Base-by-base conservation (phyloP, 2,888 invertebrate genomes). In the Erebia epiphron region DNA sequence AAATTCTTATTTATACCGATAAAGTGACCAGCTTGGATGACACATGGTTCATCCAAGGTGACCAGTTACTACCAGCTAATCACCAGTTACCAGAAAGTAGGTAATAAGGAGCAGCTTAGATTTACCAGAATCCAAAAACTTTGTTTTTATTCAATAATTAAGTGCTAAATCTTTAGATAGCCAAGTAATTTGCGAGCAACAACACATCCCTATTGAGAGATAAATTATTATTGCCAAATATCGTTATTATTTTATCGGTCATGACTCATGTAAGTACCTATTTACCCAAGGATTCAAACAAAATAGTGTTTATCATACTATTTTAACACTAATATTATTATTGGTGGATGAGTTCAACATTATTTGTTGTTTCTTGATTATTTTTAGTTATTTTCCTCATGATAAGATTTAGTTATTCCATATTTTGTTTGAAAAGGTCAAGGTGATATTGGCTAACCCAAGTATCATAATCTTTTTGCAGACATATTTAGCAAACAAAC, bases 171-270 rank as follows among this genome's bases (percentile, higher is more conserved):
- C 64, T 52, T 41, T 41, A 64, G 54, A 64, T 64, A 64, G 5
- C 16, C 21, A 46, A 16, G 41, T 49, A 46, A 54, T 54, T 56
- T 57, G n/a, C 56, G 26, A 26, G 14, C 49, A 9, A 62, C 49
- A 62, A 49, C 43, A 26, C 16, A 43, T 18, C 11, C 16, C 57
- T n/a, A 46, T 21, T n/a, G 56, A n/a, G 56, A 66, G 66, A 66
- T 58, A 49, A 58, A 11, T 49, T 26, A 26, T 58, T 67, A 50
- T 58, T n/a, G n/a, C n/a, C 67, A 54, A 58, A n/a, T 35, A 64
- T 10, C 18, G 43, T 66, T 67, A 58, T 67, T 49, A 58, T n/a
- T 21, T 21, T 67, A 67, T 67, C 67, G 67, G 58, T 50, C 67
- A 58, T 18, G 21, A 35, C 35, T 35, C 35, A 7, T 35, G 35